Base-by-base conservation (phyloP, 2,888 invertebrate genomes). In the Calliphora vomitoria region DNA sequence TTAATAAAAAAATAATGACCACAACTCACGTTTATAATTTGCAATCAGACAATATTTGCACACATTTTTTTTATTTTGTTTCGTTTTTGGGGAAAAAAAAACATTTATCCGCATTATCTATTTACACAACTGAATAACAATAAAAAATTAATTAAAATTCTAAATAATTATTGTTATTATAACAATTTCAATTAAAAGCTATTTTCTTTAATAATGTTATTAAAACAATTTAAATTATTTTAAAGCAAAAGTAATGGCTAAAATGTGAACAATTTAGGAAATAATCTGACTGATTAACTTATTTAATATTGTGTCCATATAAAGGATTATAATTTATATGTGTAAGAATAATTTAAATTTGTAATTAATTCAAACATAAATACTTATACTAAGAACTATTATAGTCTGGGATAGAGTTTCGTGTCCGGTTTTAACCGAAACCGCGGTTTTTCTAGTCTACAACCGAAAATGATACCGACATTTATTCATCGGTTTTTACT, bases 11-110 rank as follows among this genome's bases (percentile, higher is more conserved):
- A 53, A 20, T 35, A 35, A 53, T 35, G 18, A 15, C 75, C 60
- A 20, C 60, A 82, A 76, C 38, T 60, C 82, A 76, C 82, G 75
- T 82, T 76, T 68, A 13, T 50, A 82, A 82, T 82, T 75, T 75
- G 15, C 38, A 25, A 50, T 60, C 47, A 18, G 58, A 20, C 20
- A 74, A 47, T 68, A 82, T 76, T 69, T 76, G 68, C 38, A 72
- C 53, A 18, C 20, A 5, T 41, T 53, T 38, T 60, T 20, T 50
- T 71, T 55, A 15, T 35, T 66, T 25, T 25, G 41, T 55, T 64
- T 62, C 41, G 3, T 72, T 35, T 18, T 66, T 1, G 20, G n/a
- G n/a, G n/a, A n/a, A n/a, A 1, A 25, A 1, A 47, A 47, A 8
- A 31, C 5, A 18, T 25, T 71, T 50, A 18, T 13, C 0, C n/a